Evolutionary conservation across 2,888 invertebrate genomes (phyloP), one percentile per base, ranked within the genome.

Genomic region (Nezara viridula): DNA sequence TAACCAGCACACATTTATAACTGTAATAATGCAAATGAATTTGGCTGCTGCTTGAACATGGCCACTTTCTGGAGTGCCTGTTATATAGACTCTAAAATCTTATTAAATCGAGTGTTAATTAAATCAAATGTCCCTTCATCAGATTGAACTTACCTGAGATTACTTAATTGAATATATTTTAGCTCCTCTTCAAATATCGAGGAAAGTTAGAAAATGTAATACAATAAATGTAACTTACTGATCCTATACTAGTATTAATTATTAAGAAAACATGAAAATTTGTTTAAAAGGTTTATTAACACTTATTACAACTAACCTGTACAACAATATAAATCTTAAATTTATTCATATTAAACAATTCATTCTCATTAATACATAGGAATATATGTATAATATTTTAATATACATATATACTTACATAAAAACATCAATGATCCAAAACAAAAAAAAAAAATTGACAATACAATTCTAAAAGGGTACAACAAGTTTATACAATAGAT

Each of bases 281-380:
- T 81, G 44, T 81, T 81, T 81, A 81, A 86, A 86, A 86, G 40
- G 40, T 86, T 86, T 86, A 86, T 86, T 86, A 86, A 55, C 52
- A 86, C 60, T 86, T 55, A 86, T 86, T 86, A 55, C 40, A 55
- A 86, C 55, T 86, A 86, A 55, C 55, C 86, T 86, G 86, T 86
- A 86, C 86, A 86, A 86, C 55, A 55, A 55, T 86, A 86, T 86
- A 86, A 86, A 50, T 81, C 81, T 47, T 81, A 44, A 81, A 81
- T 47, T 81, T 40, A 81, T 81, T 81, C 44, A 24, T 81, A 81
- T 81, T 81, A 81, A 81, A 81, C 81, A 81, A 81, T 81, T 81
- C n/a, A 81, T 47, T 81, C 44, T 81, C 44, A 81, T 81, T 47
- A 47, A 81, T 81, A 81, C n/a, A 24, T 81, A 81, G 40, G 81